phyloP scores from a whole-genome alignment of 1,140 invertebrate genomes.

The Ceratina calcarata region DNA sequence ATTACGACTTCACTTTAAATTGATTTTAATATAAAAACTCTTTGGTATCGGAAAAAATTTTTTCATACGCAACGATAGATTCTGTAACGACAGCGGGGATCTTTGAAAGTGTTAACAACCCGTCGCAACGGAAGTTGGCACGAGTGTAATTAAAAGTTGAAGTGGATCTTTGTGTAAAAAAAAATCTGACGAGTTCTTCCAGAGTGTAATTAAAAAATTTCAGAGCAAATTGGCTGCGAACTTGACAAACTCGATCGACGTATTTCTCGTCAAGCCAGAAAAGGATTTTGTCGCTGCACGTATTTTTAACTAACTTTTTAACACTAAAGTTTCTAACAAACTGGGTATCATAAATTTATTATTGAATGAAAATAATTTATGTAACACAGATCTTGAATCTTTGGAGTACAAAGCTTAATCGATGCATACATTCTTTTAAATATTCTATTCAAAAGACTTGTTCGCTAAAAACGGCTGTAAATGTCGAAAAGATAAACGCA shows the following conservation, averaged over 20 bases:
- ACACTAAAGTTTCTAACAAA: too few species aligned
- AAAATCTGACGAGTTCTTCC: neutral
- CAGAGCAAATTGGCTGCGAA: neutral
- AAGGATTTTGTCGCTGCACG: too few species aligned
- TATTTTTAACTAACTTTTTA: neutral
- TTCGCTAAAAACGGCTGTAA: too few species aligned
- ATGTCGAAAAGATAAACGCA: too few species aligned
- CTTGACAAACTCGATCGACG: neutral
- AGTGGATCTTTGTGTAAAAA: neutral
- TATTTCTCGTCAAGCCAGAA: neutral
- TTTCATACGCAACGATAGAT: neutral
- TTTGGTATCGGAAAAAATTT: neutral
- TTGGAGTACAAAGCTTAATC: too few species aligned
- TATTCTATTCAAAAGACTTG: too few species aligned
- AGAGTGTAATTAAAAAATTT: constrained; percentile 9
- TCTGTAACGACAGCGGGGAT: neutral
- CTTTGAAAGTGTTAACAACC: neutral
- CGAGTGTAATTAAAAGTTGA: constrained; percentile 9
- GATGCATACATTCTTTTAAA: too few species aligned
- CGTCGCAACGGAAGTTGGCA: neutral
- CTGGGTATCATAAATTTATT: too few species aligned
- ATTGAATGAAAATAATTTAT: too few species aligned
- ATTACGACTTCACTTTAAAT: too few species aligned
- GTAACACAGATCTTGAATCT: too few species aligned
- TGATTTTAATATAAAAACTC: neutral